These are phyloP conservation scores for Sialis lutaria DNA, from an alignment of 2,888 invertebrate genomes.

Conservation along the genomic window DNA sequence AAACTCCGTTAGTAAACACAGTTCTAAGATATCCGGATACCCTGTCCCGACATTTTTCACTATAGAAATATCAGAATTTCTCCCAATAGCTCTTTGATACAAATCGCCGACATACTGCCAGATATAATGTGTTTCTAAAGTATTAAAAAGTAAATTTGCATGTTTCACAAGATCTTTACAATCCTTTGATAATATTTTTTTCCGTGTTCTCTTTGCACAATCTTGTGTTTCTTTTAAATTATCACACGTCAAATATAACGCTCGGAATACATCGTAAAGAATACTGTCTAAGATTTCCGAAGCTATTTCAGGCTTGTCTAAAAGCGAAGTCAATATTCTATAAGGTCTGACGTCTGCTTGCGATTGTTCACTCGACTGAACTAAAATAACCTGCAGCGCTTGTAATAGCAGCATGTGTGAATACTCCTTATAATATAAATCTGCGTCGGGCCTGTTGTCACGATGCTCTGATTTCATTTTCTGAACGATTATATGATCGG, in stretches of 20 bases:
- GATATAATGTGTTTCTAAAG: conserved; percentile 69
- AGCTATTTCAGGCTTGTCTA: conserved; percentile 79
- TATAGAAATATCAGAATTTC: conserved; percentile 14
- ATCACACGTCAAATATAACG: conserved; percentile 33
- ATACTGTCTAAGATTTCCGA: conserved; percentile 59
- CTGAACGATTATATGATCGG: conserved; percentile 21
- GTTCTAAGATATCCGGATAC: conserved; percentile 44
- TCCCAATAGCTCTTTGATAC: conserved; percentile 30
- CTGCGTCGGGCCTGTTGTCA: conserved; percentile 19
- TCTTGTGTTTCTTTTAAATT: conserved; percentile 23
- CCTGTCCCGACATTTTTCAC: conserved; percentile 41
- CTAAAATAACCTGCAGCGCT: conserved; percentile 41
- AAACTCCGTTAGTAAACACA: conserved; percentile 56
- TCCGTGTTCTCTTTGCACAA: conserved; percentile 17
- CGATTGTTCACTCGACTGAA: conserved; percentile 29
- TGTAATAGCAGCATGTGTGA: conserved; percentile 48
- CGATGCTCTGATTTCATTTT: conserved; percentile 16
- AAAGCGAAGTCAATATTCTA: conserved; percentile 60
- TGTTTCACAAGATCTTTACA: conserved; percentile 60
- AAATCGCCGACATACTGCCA: conserved; percentile 63
- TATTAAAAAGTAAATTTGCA: conserved; percentile 67
- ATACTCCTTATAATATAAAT: conserved; percentile 46
- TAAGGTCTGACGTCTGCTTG: conserved; percentile 52
- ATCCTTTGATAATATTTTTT: conserved; percentile 23
- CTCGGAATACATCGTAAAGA: conserved; percentile 58